These are phyloP conservation scores for Misgurnus anguillicaudatus DNA, from an alignment of 2,113 vertebrate genomes.

Conservation along the genomic window DNA sequence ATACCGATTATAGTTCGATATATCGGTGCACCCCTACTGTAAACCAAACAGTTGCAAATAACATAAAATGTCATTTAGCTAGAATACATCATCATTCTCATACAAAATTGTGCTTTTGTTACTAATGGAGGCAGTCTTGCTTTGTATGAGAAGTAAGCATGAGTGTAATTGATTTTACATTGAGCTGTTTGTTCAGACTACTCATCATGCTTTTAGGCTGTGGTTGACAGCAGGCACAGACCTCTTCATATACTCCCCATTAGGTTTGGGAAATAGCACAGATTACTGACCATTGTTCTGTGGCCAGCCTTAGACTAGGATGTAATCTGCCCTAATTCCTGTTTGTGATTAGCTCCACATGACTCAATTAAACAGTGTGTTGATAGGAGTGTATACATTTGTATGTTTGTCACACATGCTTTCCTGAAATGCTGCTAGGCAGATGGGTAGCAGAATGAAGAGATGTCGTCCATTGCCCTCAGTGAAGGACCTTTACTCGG, in stretches of 20 bases:
- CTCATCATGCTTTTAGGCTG: not conserved
- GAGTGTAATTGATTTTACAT: too few species aligned
- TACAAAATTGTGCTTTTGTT: not conserved
- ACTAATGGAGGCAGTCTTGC: too few species aligned
- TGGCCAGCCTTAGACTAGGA: slow-evolving; percentile 47
- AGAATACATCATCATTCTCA: not conserved
- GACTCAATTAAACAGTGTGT: slow-evolving; percentile 68
- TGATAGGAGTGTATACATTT: slow-evolving; percentile 40
- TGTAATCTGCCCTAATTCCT: slow-evolving; percentile 72
- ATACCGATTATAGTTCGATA: too few species aligned
- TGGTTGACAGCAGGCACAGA: slow-evolving; percentile 28
- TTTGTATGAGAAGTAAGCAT: too few species aligned
- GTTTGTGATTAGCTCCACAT: slow-evolving; percentile 65
- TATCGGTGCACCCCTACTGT: too few species aligned
- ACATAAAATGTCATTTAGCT: not conserved
- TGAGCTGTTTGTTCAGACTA: too few species aligned
- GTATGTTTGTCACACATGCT: slow-evolving; percentile 2
- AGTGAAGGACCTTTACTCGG: not conserved
- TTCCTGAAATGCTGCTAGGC: not conserved
- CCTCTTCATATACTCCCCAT: slow-evolving; percentile 56
- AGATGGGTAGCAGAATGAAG: slow-evolving; percentile 1
- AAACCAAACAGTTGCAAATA: not conserved
- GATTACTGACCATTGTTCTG: slow-evolving; percentile 71
- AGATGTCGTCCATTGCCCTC: not conserved
- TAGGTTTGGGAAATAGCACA: slow-evolving; percentile 67